Percentiles rank a stretch among this genome's conserved stretches.
Evolutionary conservation across 2,797 vertebrate species (phyloP).

Genomic region (Craterocephalus amniculus): DNA sequence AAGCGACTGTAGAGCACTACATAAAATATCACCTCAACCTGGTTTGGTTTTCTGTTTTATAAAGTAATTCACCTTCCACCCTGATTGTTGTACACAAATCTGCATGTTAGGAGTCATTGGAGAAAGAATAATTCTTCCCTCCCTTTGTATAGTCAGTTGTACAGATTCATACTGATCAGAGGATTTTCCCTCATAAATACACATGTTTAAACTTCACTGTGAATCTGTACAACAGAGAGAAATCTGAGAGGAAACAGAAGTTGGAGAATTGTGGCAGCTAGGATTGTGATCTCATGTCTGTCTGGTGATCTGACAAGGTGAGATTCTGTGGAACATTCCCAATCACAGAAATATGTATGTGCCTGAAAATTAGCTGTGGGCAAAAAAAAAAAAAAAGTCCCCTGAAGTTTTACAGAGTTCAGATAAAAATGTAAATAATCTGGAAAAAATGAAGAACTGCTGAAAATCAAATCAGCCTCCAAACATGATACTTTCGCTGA

Average conservation of each 20-base stretch:
- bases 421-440: neutral
- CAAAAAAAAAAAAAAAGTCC: neutral
- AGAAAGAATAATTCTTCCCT: conserved; percentile 12
- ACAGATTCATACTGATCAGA: conserved; percentile 66
- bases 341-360: neutral
- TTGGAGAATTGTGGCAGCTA: conserved; percentile 21
- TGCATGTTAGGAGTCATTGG: conserved; percentile 25
- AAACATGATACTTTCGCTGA: neutral
- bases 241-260: conserved; percentile 58
- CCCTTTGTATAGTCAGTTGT: conserved; percentile 36
- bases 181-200: conserved; percentile 5
- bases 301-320: neutral
- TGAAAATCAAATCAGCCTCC: neutral
- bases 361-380: neutral
- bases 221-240: conserved; percentile 72
- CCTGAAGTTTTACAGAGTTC: neutral
- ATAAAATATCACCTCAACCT: conserved; percentile 49
- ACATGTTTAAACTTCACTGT: conserved; percentile 45
- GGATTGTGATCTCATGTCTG: neutral
- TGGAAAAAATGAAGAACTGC: neutral
- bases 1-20: conserved; percentile 65
- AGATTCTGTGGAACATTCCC: conserved; percentile 24
- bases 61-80: conserved; percentile 61
- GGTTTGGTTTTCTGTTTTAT: conserved; percentile 21
- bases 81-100: conserved; percentile 50